These are phyloP conservation scores for Miniopterus natalensis DNA, from an alignment of 2,113 vertebrate species.

Conservation along the genomic window DNA sequence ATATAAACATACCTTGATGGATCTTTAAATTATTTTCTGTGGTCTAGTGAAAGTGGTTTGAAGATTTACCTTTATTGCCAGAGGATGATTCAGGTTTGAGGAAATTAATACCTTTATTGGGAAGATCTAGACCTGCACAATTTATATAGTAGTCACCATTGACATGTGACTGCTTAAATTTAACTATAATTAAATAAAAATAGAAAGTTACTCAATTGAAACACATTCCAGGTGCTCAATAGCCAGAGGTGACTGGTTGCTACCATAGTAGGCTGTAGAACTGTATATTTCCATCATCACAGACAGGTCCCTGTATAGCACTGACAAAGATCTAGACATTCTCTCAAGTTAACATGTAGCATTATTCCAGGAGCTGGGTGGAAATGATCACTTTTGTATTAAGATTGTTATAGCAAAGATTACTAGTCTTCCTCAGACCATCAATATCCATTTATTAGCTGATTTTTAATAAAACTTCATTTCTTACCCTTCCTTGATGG, in stretches of 20 bases:
- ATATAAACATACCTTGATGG: background rate
- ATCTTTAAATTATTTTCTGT: conserved; percentile 11
- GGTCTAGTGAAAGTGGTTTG: background rate
- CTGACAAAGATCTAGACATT: no score
- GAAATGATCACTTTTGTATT: background rate
- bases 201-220: background rate
- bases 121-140: background rate
- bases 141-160: background rate
- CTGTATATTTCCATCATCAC: background rate
- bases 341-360: background rate
- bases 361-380: background rate
- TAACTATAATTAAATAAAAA: background rate
- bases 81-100: background rate
- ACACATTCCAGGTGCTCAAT: background rate
- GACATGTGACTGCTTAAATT: background rate
- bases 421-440: background rate
- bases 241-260: background rate
- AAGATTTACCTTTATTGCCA: background rate
- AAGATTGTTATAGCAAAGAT: background rate
- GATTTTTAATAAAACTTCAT: background rate
- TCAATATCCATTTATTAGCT: background rate
- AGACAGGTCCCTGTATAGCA: fast-evolving
- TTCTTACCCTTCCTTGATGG: background rate
- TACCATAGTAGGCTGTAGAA: fast-evolving
- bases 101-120: background rate